phyloP scores from a whole-genome alignment of 53 echinoderm and acorn worm genomes.

The Mesocentrotus franciscanus region DNA sequence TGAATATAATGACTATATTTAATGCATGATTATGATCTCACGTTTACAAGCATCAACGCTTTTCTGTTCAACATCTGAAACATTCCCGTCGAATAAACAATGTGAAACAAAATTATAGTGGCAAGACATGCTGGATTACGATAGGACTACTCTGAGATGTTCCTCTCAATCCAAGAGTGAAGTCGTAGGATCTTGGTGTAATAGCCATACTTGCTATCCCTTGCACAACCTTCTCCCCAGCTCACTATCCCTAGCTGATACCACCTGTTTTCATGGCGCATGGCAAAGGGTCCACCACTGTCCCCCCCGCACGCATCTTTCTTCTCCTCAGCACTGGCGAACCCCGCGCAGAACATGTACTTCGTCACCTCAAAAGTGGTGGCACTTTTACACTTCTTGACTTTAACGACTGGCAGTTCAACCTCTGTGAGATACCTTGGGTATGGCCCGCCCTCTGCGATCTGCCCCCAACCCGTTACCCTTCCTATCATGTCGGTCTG shows the following conservation, averaged over 20 bases:
- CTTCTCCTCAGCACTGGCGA: constrained; percentile 64
- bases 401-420: constrained; percentile 72
- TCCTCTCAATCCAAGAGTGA: constrained; percentile 69
- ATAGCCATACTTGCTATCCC: constrained; percentile 87
- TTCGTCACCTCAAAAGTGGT: constrained; percentile 65
- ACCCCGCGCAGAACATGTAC: constrained; percentile 97
- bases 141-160: constrained; percentile 6
- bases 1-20: not conserved
- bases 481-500: constrained; percentile 64
- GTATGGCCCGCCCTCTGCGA: constrained; percentile 75
- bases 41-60: no score
- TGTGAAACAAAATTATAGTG: not conserved
- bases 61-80: not conserved
- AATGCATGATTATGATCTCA: not conserved
- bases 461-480: constrained; percentile 81
- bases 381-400: constrained; percentile 67
- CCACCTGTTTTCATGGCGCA: constrained; percentile 71
- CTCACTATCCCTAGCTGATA: constrained; percentile 88
- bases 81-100: not conserved
- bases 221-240: constrained; percentile 95
- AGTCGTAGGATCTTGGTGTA: constrained; percentile 83
- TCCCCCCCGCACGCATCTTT: constrained; percentile 92
- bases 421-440: constrained; percentile 81
- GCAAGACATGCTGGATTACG: not conserved
- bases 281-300: constrained; percentile 90